Base-by-base conservation (phyloP, 2,797 vertebrate species). In the Hippocampus kuda region DNA sequence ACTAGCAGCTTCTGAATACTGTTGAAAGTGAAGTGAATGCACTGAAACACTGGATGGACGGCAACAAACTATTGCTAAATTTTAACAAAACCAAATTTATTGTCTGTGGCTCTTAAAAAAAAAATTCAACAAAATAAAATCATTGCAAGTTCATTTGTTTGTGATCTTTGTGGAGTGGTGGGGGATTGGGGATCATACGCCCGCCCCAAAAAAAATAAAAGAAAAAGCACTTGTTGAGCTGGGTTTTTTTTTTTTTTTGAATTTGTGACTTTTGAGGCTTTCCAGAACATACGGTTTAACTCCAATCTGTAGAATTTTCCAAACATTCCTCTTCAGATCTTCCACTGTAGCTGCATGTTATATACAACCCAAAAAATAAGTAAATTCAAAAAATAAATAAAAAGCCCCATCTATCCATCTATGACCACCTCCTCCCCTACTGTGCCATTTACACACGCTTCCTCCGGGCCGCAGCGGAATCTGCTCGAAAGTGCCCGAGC, bases 381-480 rank as follows among this genome's bases (percentile, higher is more conserved):
- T 1, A 20, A 1, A 10, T 46, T 18, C 38, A 38, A 30, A 38
- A 61, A 73, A 84, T 81, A 89, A 86, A 89, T 38, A 38, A 38
- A 90, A 85, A 12, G 63, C 26, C 42, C 24, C 63, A 48, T 48
- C n/a, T 44, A 48, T 48, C n/a, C 16, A 16, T 78, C 86, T 81
- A 77, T 87, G 78, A 84, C 83, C 91, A 88, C 86, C 90, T 79
- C 85, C 84, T 79, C 92, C 92, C 91, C 93, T 88, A 91, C 90
- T 84, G 91, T 90, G 91, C 91, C 91, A 91, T 93, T 94, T 93
- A 91, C 90, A 89, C 86, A 72, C 79, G 93, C 93, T 96, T 97
- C 95, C 94, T 94, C 90, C 90, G 92, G 93, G 92, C 92, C 42
- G 84, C 93, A 93, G 93, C 92, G 93, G 94, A 95, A 97, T 97